Evolutionary conservation across 2,113 vertebrate genomes (phyloP), one percentile per base, ranked within the genome.

Genomic region (Synodontis membranacea): DNA sequence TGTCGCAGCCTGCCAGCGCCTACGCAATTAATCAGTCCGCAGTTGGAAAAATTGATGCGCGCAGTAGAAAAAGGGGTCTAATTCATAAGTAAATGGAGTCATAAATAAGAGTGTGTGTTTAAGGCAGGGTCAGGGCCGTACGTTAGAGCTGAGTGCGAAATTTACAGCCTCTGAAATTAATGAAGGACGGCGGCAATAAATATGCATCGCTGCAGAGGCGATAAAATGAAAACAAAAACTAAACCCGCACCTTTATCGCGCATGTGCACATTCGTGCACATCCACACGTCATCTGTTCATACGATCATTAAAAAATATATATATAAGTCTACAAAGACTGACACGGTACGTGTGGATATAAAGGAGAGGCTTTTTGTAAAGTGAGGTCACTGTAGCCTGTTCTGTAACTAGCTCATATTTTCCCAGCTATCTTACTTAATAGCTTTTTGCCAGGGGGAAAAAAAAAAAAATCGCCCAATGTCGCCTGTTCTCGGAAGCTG

Each of bases 41-140:
- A 85, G 90, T 90, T 88, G 72, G 78, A 91, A 89, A 93, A 94
- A 94, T 90, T 85, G 91, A 93, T 93, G 92, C 90, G 93, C 91
- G 90, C 90, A 92, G 93, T 93, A 91, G 86, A 93, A 93, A 93
- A 15, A 95, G 93, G 92, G 91, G 93, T 87, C 92, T 93, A 92
- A 94, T 93, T 94, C 86, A 93, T 91, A 91, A 95, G 95, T 95
- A 94, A 93, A 95, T 94, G 91, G 93, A 87, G 91, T 76, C 86
- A 92, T 93, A 94, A 96, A 94, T 94, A 94, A 94, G 91, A 89
- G 86, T 90, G 90, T 92, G 92, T 90, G 90, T 91, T 68, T 5
- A 42, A 39, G 87, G 91, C 88, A 90, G 87, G 74, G 90, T 87
- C 85, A 82, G 88, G 89, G 87, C 88, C 83, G 82, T 82, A 80